Evolutionary conservation across 2,797 vertebrate genomes (phyloP).

Genomic region (Crax fasciolata): DNA sequence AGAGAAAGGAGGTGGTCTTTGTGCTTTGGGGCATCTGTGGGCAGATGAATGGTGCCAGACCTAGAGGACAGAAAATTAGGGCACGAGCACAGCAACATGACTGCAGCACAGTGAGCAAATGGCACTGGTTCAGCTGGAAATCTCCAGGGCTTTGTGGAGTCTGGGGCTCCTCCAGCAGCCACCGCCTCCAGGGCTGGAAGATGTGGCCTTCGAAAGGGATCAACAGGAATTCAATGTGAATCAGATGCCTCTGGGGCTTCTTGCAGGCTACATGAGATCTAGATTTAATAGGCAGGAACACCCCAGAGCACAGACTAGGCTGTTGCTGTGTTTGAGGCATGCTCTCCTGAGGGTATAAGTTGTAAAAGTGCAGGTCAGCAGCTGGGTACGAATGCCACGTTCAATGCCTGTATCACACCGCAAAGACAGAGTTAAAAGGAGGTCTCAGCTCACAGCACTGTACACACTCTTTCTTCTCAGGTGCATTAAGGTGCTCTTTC

Average conservation of each 20-base stretch:
- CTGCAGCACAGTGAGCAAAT: background rate
- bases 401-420: background rate
- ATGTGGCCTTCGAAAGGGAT: background rate
- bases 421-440: background rate
- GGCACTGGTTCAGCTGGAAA: background rate
- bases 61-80: slow-evolving; percentile 31
- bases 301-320: background rate
- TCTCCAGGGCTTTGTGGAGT: background rate
- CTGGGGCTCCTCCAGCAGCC: background rate
- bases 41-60: background rate
- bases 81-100: background rate
- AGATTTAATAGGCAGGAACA: background rate
- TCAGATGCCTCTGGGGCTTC: background rate
- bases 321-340: background rate
- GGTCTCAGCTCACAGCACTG: background rate
- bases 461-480: slow-evolving; percentile 2
- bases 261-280: background rate
- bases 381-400: accelerated
- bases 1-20: background rate
- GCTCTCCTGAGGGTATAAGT: background rate
- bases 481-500: background rate
- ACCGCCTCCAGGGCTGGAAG: accelerated
- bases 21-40: background rate
- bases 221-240: background rate
- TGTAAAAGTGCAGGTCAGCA: background rate